Base-by-base conservation (phyloP, 2,888 invertebrate genomes). In the Antheraea yamamai region DNA sequence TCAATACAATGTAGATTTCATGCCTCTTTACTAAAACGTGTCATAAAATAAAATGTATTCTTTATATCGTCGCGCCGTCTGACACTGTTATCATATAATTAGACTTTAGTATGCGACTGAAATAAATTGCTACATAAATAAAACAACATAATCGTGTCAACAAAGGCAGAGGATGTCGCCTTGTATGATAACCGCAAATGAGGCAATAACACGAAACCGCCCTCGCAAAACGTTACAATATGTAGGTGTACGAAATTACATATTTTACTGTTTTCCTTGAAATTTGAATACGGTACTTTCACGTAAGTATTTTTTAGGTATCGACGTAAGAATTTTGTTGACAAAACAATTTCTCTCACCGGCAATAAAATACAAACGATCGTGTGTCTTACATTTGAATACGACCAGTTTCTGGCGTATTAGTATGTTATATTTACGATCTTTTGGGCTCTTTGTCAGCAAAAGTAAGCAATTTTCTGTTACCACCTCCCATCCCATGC, bases 111-210 rank as follows among this genome's bases (percentile, higher is more conserved):
- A 66, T 39, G 39, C n/a, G 10, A 70, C 39, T 39, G 39, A 70
- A 39, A 70, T 39, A 70, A 70, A 20, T 39, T 30, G 12, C 58
- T 58, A 58, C 74, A 66, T 30, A 66, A 64, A 64, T 64, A 74
- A 72, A 75, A 47, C 61, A 47, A 72, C 23, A 61, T 75, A 71
- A 61, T 61, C n/a, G 47, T 72, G 61, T 61, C 30, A 58, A 71
- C 30, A 23, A 47, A 47, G 61, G 55, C 30, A 51, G 30, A 39
- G 66, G 30, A 64, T 74, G 47, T 35, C 39, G 39, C 61, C 70
- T 68, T 61, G 12, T 26, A 51, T 71, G 71, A 47, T 55, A 71
- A 72, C 72, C 74, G 47, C 74, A 75, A 74, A 61, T 72, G 61
- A 47, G 74, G 74, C 12, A 26, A 71, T 72, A 75, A 71, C 23